Base-by-base conservation (phyloP, 2,888 invertebrate genomes). In the Orthonevra nobilis region DNA sequence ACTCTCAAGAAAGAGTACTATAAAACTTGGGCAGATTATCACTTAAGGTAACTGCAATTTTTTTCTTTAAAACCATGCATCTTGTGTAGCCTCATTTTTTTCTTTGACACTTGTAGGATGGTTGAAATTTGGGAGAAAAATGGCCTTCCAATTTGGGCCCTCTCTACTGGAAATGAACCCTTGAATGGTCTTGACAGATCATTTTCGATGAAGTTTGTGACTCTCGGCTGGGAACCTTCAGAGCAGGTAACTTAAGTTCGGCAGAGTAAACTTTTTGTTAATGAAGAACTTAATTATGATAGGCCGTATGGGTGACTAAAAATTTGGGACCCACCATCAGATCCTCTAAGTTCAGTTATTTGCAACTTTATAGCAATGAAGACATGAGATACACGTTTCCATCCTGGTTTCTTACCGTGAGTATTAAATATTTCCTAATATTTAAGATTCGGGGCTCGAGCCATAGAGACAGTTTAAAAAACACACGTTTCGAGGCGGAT, bases 161-260 rank as follows among this genome's bases (percentile, higher is more conserved):
- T 97, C 26, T 95, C 97, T 0, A 94, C 95, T 0, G 95, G 96
- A 17, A 97, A 97, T 86, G 97, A 98, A 86, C 97, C 97, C 0
- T 84, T 91, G 2, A 93, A 93, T 84, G 93, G 93, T 5, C 89
- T 92, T 1, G 64, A 92, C 0, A 91, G 92, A 0, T 83, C 90
- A 66, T 87, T 87, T 1, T 85, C 87, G 61, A 84, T 87, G 5
- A 86, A 87, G 6, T 95, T 96, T 85, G 95, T 95, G 87, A 91
- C 93, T 5, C 89, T 97, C 88, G 95, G 94, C 12, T 96, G 95
- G 94, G 91, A 91, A 2, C 91, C 95, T 0, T 82, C 85, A 9
- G 89, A 91, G 61, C 86, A 92, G 86, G 92, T 90, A 85, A 44
- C 64, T 63, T 54, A 38, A 32, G n/a, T n/a, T n/a, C n/a, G n/a